Evolutionary conservation across 2,797 vertebrate genomes (phyloP).

Genomic region (Hippocampus kuda): DNA sequence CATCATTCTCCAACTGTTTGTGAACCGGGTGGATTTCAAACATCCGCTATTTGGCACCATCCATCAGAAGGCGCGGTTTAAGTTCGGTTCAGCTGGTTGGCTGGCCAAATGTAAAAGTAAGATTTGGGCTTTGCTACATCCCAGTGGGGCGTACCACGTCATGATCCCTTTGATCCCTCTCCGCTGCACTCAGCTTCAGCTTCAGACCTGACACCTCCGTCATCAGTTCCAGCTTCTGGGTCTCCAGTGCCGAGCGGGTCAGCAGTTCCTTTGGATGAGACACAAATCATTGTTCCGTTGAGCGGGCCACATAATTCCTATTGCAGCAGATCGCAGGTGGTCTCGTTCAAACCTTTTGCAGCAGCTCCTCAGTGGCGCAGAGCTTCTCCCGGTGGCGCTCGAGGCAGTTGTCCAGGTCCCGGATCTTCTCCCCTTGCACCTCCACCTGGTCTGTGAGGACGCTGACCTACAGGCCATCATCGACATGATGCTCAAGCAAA

Average conservation of each 20-base stretch:
- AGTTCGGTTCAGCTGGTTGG: no score
- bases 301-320: no score
- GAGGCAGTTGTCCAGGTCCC: conserved; percentile 87
- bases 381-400: conserved; percentile 88
- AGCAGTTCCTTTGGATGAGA: conserved; percentile 76
- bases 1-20: no score
- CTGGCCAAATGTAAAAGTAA: neutral
- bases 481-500: neutral
- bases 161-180: conserved; percentile 78
- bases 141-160: no score
- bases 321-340: no score
- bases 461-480: conserved; percentile 72
- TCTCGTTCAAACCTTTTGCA: conserved; percentile 76
- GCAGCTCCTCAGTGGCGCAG: conserved; percentile 85
- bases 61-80: no score
- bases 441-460: conserved; percentile 96
- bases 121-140: no score
- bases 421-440: conserved; percentile 96
- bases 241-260: conserved; percentile 81
- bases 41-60: no score
- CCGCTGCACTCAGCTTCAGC: conserved; percentile 78
- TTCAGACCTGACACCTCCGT: conserved; percentile 89
- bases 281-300: neutral
- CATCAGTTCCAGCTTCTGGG: conserved; percentile 90
- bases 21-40: no score